Base-by-base conservation (phyloP, 2,888 invertebrate genomes). In the Hesperia comma region DNA sequence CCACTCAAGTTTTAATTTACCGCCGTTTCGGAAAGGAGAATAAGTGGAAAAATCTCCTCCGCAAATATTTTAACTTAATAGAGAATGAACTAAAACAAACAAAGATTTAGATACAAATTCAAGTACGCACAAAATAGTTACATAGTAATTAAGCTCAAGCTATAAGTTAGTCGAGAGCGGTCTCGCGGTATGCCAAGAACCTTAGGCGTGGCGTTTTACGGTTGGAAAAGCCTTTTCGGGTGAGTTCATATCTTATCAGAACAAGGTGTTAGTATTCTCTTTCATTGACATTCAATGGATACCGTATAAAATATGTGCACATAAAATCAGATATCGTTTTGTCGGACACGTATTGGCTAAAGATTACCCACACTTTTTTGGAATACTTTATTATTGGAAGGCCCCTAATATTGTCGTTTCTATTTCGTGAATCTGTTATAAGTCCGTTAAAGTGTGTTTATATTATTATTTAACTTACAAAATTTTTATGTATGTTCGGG, bases 221-320 rank as follows among this genome's bases (percentile, higher is more conserved):
- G 43, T 58, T n/a, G 41, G 58, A 26, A 43, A 26, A 58, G 10
- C 32, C 10, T 60, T 14, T 60, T 49, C 32, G 32, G 33, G 49
- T 60, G 57, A 58, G 46, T 49, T 60, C 51, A 51, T 60, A 19
- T 60, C 60, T 60, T 60, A 49, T 46, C 49, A 33, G 49, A 49
- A 49, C 32, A 33, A 60, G 33, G 49, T 49, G 60, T 60, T 32
- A 49, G 17, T 58, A 46, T 46, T 49, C 43, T 32, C 46, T 60
- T 49, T 60, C 46, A 60, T 49, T 49, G 60, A 17, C 33, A 33
- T 60, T 60, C 60, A 46, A 49, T 60, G 46, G 49, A 12, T 46
- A 46, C 49, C 17, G 33, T 26, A 46, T 32, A 46, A 26, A 46
- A 17, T 60, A 60, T 60, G 41, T 33, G 21, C 19, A 51, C 51